Percentiles rank a stretch among this genome's conserved stretches.
Conservation (phyloP, 2,797 vertebrate species). For the Sylvia borin region DNA sequence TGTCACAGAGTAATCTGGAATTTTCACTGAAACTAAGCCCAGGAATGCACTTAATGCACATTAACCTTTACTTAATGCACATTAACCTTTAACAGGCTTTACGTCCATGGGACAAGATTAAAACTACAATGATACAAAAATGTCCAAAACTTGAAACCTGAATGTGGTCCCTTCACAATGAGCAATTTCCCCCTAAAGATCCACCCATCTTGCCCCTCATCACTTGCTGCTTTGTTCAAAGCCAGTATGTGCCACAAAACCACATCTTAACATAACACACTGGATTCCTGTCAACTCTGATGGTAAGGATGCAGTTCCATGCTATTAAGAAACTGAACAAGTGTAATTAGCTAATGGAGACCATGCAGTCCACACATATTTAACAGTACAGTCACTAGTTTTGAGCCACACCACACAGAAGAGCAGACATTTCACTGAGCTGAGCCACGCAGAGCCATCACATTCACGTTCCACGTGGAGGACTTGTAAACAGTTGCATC, state of each 20-base stretch:
- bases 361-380: not conserved
- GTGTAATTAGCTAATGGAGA: not conserved
- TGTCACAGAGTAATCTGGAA: not conserved
- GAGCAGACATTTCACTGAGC: not conserved
- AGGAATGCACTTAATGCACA: not conserved
- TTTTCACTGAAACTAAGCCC: not conserved
- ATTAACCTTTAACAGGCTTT: not conserved
- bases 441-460: not conserved
- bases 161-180: too few species aligned
- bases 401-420: not conserved
- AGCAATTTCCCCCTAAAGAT: not conserved
- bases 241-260: not conserved
- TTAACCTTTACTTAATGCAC: not conserved
- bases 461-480: rapidly evolving
- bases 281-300: not conserved
- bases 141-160: not conserved
- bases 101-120: not conserved
- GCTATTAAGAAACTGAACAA: not conserved
- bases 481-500: not conserved
- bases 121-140: not conserved
- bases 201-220: not conserved
- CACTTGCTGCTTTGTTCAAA: not conserved
- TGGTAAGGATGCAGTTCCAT: not conserved
- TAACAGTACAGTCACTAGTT: not conserved
- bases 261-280: not conserved